A percentile compares a stretch with the other conserved stretches of the same genome.
These are phyloP conservation scores for Acronicta aceris DNA, from an alignment of 2,888 invertebrate species.

Conservation along the genomic window DNA sequence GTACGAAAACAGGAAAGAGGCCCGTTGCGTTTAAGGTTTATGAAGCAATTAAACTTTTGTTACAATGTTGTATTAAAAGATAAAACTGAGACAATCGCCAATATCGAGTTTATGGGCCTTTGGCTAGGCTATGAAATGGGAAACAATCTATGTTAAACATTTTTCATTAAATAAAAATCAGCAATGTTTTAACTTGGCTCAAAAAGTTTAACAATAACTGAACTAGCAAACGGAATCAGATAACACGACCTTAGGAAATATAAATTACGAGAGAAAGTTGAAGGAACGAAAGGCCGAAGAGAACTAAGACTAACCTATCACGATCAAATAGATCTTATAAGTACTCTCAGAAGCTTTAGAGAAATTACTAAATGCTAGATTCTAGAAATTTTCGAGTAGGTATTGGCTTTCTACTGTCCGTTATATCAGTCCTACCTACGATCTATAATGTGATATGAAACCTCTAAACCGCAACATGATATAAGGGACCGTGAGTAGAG, in stretches of 20 bases:
- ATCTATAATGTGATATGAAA: not conserved
- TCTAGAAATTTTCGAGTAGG: not conserved
- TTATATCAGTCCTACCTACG: not conserved
- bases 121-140: not conserved
- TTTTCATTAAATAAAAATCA: not conserved
- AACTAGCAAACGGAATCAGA: slow-evolving; percentile 19
- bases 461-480: not conserved
- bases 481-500: no score
- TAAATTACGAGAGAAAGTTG: slow-evolving; percentile 35
- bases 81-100: slow-evolving; percentile 9
- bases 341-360: slow-evolving; percentile 14
- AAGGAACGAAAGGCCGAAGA: slow-evolving; percentile 14
- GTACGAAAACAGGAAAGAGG: slow-evolving; percentile 45
- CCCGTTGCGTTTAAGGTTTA: slow-evolving; percentile 39
- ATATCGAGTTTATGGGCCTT: slow-evolving; percentile 5
- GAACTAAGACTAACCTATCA: slow-evolving; percentile 42
- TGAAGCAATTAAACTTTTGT: slow-evolving; percentile 23
- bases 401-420: slow-evolving; percentile 2
- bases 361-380: slow-evolving; percentile 17
- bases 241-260: slow-evolving; percentile 27
- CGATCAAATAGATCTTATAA: slow-evolving; percentile 22
- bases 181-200: not conserved
- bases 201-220: not conserved
- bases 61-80: slow-evolving; percentile 13
- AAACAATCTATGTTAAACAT: not conserved